Evolutionary conservation across 2,113 vertebrate genomes (phyloP).

Genomic region (Lota lota): DNA sequence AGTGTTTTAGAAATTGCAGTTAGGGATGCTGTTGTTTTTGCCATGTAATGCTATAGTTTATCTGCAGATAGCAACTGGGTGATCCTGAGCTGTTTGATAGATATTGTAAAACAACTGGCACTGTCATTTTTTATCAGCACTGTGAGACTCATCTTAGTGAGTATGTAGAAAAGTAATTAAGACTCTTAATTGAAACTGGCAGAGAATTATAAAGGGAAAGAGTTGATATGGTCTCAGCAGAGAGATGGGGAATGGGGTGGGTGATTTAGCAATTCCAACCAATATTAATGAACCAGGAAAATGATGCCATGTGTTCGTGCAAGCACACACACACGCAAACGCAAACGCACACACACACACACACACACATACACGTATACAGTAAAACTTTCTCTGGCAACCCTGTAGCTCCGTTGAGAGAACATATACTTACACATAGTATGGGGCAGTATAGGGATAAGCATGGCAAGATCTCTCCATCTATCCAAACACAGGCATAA

Average conservation of each 20-base stretch:
- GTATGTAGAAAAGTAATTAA: conserved; percentile 60
- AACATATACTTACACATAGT: no score
- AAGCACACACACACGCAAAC: neutral
- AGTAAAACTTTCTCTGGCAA: no score
- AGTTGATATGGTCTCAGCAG: conserved; percentile 31
- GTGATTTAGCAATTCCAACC: conserved; percentile 30
- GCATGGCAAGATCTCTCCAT: no score
- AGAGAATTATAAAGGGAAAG: conserved; percentile 39
- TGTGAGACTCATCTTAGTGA: conserved; percentile 45
- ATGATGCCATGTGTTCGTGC: neutral
- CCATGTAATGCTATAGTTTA: no score
- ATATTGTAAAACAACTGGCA: conserved; percentile 45
- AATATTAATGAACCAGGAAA: neutral
- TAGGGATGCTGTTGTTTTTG: no score
- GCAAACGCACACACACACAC: neutral
- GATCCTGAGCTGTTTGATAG: conserved; percentile 27
- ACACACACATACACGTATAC: neutral
- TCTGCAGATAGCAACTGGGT: no score
- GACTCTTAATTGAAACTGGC: conserved; percentile 58
- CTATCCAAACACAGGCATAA: no score
- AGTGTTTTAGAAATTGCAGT: no score
- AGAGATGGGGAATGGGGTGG: conserved; percentile 13
- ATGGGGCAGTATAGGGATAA: no score
- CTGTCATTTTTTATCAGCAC: conserved; percentile 60
- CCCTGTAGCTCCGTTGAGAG: no score